phyloP scores from a whole-genome alignment of 2,888 invertebrate genomes.

The Cosmia trapezina region DNA sequence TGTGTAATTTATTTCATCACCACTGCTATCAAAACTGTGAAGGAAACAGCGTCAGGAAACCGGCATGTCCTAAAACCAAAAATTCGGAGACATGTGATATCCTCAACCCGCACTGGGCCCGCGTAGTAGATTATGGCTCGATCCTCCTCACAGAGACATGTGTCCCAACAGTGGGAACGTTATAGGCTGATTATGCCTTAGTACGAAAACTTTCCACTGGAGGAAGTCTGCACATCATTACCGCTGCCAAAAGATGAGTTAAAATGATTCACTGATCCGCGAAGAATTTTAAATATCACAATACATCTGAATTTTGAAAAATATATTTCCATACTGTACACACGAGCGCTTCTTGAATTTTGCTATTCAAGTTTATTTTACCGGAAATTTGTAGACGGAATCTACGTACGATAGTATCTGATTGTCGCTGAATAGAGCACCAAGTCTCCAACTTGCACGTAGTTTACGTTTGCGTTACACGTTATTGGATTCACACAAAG shows the following conservation, averaged over 20 bases:
- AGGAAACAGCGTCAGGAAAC: too few relatives aligned
- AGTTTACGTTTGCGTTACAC: constrained; percentile 2
- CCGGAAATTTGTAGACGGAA: neutral
- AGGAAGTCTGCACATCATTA: neutral
- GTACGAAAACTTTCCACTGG: neutral
- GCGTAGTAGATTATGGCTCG: too few relatives aligned
- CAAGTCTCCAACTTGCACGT: neutral
- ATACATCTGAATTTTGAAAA: neutral
- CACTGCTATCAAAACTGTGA: too few relatives aligned
- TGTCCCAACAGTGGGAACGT: too few relatives aligned
- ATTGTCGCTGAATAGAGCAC: neutral
- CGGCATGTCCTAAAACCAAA: too few relatives aligned
- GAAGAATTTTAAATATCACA: neutral
- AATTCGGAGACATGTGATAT: too few relatives aligned
- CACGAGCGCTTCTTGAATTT: neutral
- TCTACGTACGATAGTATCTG: neutral
- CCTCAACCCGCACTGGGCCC: too few relatives aligned
- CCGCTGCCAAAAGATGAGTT: neutral
- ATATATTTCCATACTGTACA: neutral
- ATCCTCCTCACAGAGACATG: too few relatives aligned
- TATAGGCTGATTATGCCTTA: too few relatives aligned
- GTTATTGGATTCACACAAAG: neutral
- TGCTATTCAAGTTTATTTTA: neutral
- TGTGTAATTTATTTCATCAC: too few relatives aligned
- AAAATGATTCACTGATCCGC: constrained; percentile 7